phyloP scores from a whole-genome alignment of 2,113 vertebrate genomes.

The Prionailurus bengalensis region DNA sequence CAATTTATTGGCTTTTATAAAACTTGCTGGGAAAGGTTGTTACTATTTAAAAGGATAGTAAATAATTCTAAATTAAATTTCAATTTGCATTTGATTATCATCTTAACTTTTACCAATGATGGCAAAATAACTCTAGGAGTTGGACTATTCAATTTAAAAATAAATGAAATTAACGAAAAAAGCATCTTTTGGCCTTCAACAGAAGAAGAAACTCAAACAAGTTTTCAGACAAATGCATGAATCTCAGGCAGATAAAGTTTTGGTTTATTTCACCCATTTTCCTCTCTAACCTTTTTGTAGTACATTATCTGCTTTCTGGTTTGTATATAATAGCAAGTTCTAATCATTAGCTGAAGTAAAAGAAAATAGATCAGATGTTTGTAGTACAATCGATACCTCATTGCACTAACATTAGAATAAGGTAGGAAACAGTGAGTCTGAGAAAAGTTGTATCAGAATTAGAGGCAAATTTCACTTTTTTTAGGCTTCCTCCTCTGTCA shows the following conservation, averaged over 20 bases:
- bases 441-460: background rate
- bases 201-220: constrained; percentile 27
- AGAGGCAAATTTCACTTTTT: constrained; percentile 34
- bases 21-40: constrained; percentile 62
- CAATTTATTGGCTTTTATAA: constrained; percentile 78
- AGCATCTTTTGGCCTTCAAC: constrained; percentile 16
- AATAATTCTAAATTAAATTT: constrained; percentile 82
- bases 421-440: background rate
- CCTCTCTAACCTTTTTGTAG: background rate
- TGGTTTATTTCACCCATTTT: constrained; percentile 31
- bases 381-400: background rate
- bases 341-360: constrained; percentile 49
- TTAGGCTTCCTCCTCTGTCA: background rate
- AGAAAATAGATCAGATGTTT: constrained; percentile 40
- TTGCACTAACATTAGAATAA: constrained; percentile 9
- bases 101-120: constrained; percentile 71
- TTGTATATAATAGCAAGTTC: constrained; percentile 1
- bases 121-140: constrained; percentile 58
- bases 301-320: constrained; percentile 6
- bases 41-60: constrained; percentile 74
- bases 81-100: constrained; percentile 74
- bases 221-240: background rate
- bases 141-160: constrained; percentile 65
- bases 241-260: background rate
- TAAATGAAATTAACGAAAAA: constrained; percentile 58